These are phyloP conservation scores for Sarcophaga carnaria DNA, from an alignment of 2,888 invertebrate genomes.

Conservation along the genomic window DNA sequence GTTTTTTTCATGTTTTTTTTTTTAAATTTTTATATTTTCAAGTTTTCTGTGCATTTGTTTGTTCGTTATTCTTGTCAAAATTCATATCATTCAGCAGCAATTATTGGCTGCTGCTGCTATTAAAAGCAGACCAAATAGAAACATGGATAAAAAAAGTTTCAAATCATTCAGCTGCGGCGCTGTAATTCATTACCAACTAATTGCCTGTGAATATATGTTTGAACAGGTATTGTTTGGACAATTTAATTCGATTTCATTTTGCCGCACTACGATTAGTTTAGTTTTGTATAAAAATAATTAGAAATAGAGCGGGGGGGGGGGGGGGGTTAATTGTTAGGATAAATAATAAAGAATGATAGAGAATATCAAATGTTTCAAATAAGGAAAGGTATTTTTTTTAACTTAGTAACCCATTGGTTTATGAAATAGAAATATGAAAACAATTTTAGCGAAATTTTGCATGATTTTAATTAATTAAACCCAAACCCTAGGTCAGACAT, in stretches of 20 bases:
- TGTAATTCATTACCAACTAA: conserved; percentile 52
- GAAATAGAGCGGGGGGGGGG: not conserved
- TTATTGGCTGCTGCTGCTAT: not conserved
- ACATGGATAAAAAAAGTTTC: not conserved
- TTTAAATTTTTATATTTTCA: not conserved
- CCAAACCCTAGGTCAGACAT: no score
- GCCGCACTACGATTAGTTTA: not conserved
- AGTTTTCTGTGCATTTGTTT: not conserved
- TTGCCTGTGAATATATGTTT: conserved; percentile 41
- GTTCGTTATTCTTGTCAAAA: not conserved
- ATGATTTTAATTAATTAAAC: no score
- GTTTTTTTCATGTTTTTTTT: not conserved
- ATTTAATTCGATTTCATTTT: not conserved
- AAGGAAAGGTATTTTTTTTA: no score
- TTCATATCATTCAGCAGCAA: conserved; percentile 16
- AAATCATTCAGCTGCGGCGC: not conserved
- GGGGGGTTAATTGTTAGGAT: not conserved
- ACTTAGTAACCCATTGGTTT: no score
- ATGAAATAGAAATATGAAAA: no score
- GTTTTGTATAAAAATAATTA: no score
- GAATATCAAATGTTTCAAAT: no score
- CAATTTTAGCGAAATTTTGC: no score
- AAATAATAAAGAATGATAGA: no score
- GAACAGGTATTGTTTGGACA: not conserved
- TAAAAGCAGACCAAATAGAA: not conserved